Conservation (phyloP, 2,797 vertebrate genomes). For the Spheniscus humboldti region DNA sequence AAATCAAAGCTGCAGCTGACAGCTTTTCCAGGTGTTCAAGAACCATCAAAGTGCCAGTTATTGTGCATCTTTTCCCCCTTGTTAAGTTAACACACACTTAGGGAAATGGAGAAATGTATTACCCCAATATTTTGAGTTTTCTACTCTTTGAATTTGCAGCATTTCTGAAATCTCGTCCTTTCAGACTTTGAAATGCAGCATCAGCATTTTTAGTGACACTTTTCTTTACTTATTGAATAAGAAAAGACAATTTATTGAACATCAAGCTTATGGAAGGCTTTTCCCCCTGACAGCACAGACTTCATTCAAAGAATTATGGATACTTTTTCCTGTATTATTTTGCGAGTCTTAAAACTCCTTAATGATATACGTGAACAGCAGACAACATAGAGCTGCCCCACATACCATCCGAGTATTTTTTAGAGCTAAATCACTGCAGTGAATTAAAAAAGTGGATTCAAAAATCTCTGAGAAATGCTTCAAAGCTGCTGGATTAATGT, state of each 20-base stretch:
- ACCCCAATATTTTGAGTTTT: background rate
- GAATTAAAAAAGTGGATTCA: background rate
- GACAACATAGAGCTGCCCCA: background rate
- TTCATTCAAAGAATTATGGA: background rate
- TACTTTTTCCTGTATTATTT: background rate
- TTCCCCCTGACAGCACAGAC: background rate
- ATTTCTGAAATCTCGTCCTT: background rate
- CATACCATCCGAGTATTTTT: background rate
- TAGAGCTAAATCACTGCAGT: background rate
- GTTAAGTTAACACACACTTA: background rate
- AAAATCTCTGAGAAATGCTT: background rate
- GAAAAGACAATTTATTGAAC: background rate
- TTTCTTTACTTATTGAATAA: background rate
- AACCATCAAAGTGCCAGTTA: background rate
- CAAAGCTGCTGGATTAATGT: background rate
- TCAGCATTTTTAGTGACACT: background rate
- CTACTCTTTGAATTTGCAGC: background rate
- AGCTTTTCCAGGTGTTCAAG: background rate
- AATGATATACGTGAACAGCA: background rate
- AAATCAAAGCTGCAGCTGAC: background rate
- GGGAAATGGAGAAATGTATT: background rate
- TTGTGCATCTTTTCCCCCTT: background rate
- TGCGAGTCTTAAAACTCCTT: background rate
- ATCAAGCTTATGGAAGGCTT: background rate
- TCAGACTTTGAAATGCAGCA: background rate